Evolutionary conservation across 1,140 invertebrate species (phyloP), one percentile per base, ranked within the genome.

Genomic region (Drosophila eugracilis): DNA sequence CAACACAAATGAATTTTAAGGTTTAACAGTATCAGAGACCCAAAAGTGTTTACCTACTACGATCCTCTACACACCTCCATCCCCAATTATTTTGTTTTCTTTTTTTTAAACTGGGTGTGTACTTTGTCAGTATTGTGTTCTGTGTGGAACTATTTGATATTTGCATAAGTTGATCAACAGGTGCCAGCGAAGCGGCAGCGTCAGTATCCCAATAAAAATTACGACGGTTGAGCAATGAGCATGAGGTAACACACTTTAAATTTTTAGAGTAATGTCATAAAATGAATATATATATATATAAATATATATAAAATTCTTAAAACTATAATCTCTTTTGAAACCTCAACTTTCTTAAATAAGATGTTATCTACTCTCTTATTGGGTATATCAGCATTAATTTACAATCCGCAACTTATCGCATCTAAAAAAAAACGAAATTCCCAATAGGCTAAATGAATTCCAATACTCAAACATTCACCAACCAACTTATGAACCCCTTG

Each of bases 121-220:
- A 60, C 76, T 55, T 72, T 73, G 42, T 44, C 42, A 44, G 73
- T 58, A 80, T 85, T 63, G 67, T 85, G 81, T 85, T 72, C 54
- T 30, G 55, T 19, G 50, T 28, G 50, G 17, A 81, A 77, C 83
- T 81, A 86, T 75, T 78, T 60, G 26, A 58, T 86, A 78, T 86
- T 86, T 86, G 83, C 81, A 74, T 36, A 74, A 81, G n/a, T n/a
- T n/a, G 81, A 81, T 81, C 81, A 86, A 78, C 73, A 88, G 77
- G 83, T 88, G 73, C 73, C 63, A 57, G 53, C 30, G 24, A 15
- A 37, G 26, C 32, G 17, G 30, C 42, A 54, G 57, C 63, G 52
- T 74, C 78, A 77, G 53, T 63, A 62, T 79, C 49, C 30, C 55
- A 32, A 44, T 32, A 28, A 10, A 69, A 26, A 32, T 45, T 14